Base-by-base conservation (phyloP, 1,140 invertebrate genomes). In the Drosophila kanapiae region DNA sequence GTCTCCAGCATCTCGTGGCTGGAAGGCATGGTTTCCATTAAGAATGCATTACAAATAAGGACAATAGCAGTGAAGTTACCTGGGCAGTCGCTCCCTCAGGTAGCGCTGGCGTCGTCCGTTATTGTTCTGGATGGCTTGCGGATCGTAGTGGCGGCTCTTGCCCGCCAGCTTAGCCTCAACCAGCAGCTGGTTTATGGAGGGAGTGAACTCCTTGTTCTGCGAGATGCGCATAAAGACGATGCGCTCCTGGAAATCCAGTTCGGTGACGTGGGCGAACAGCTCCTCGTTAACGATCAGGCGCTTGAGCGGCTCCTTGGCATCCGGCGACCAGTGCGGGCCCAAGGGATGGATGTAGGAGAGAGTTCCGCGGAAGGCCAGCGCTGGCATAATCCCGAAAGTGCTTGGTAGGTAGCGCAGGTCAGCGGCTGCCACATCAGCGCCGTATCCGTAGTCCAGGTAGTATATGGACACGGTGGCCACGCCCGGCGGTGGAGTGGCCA, bases 1-100 rank as follows among this genome's bases (percentile, higher is more conserved):
- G 51, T 38, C 31, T 83, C 80, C 33, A 83, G 61, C 64, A 83
- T 83, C 1, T 79, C 48, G 23, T 78, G 77, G 43, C 79, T 23
- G 23, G 23, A 23, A 23, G 23, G 23, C 23, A 23, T 1, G 23
- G 23, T 23, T 23, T 23, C 23, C 23, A 23, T 23, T 76, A 37
- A 1, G 5, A 29, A 18, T 38, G 14, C 27, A 37, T 8, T 5
- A 3, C 0, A 6, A 35, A 7, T 16, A 16, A 27, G 11, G 0
- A 5, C 0, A 9, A n/a, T 6, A 23, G 23, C 23, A 2, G 23
- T 1, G 10, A 35, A 37, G 6, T 10, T 1, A 84, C 82, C 54
- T 70, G 13, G 82, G 82, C 27, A 84, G 37, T 6, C 45, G 51
- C 37, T 84, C 82, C 6, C 82, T 57, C 5, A 85, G 31, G 35